Percentiles rank a stretch among this genome's conserved stretches.
These are phyloP conservation scores for Sinonovacula constricta DNA, from an alignment of 1,140 invertebrate species.

Conservation along the genomic window DNA sequence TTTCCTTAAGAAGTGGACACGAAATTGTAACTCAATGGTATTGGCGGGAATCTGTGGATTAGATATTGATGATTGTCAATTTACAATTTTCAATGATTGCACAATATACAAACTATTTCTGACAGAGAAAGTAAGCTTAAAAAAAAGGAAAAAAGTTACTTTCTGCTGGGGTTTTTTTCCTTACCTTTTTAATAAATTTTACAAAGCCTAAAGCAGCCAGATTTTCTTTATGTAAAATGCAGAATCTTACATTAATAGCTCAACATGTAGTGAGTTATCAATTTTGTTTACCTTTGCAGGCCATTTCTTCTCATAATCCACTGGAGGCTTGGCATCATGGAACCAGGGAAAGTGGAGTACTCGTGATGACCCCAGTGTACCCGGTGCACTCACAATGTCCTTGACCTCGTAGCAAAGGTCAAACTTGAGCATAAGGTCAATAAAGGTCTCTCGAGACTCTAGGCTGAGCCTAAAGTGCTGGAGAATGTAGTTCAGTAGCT, in stretches of 20 bases:
- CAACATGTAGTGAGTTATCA: background rate
- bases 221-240: too few species aligned
- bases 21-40: constrained; percentile 62
- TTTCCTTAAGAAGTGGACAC: constrained; percentile 65
- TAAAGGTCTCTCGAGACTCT: constrained; percentile 68
- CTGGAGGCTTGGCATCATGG: constrained; percentile 59
- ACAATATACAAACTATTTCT: too few species aligned
- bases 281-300: constrained; percentile 43
- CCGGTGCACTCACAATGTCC: constrained; percentile 53
- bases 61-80: too few species aligned
- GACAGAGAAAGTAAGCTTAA: too few species aligned
- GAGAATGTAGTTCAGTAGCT: constrained; percentile 68
- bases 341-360: constrained; percentile 75
- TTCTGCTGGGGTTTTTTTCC: too few species aligned
- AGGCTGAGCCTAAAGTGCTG: constrained; percentile 67
- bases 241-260: too few species aligned
- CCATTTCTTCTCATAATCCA: constrained; percentile 60
- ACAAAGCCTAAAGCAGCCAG: too few species aligned
- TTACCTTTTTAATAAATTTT: too few species aligned
- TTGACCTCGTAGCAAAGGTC: constrained; percentile 69
- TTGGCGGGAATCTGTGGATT: constrained; percentile 56
- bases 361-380: constrained; percentile 54
- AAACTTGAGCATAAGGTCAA: constrained; percentile 74
- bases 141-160: too few species aligned
- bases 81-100: too few species aligned